These are phyloP conservation scores for Cyanistes caeruleus DNA, from an alignment of 2,113 vertebrate genomes.

Conservation along the genomic window DNA sequence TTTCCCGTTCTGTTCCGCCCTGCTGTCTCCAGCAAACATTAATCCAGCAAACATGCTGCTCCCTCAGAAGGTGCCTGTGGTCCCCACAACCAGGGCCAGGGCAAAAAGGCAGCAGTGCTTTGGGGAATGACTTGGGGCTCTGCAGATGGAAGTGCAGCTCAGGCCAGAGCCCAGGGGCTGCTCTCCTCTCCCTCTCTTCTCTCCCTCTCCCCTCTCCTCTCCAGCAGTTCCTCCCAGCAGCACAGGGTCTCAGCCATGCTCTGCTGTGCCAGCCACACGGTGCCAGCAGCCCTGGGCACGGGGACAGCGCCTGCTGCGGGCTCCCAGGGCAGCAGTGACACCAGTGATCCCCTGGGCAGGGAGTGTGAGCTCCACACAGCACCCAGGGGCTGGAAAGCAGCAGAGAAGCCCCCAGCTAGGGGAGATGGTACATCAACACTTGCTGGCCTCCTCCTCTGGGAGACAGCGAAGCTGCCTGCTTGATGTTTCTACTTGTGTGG, in stretches of 20 bases:
- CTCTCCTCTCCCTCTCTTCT: no score
- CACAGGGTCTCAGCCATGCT: accelerated
- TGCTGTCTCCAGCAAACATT: background rate
- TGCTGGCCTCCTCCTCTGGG: background rate
- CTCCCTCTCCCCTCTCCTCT: no score
- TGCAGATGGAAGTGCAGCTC: accelerated
- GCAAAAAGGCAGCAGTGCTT: background rate
- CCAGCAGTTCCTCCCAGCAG: no score
- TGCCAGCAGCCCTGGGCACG: background rate
- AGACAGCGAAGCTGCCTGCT: background rate
- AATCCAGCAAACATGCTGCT: background rate
- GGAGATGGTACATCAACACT: background rate
- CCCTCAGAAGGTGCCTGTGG: background rate
- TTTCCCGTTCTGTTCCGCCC: background rate
- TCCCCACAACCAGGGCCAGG: background rate
- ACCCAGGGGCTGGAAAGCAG: background rate
- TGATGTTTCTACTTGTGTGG: background rate
- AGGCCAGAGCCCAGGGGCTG: background rate
- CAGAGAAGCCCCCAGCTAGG: no score
- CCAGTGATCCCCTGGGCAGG: background rate
- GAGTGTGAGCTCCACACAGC: background rate
- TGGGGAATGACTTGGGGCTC: background rate
- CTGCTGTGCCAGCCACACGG: background rate
- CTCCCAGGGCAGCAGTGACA: background rate
- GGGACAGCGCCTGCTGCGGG: background rate